Evolutionary conservation across 2,797 vertebrate genomes (phyloP).

Genomic region (Leptodactylus fallax): DNA sequence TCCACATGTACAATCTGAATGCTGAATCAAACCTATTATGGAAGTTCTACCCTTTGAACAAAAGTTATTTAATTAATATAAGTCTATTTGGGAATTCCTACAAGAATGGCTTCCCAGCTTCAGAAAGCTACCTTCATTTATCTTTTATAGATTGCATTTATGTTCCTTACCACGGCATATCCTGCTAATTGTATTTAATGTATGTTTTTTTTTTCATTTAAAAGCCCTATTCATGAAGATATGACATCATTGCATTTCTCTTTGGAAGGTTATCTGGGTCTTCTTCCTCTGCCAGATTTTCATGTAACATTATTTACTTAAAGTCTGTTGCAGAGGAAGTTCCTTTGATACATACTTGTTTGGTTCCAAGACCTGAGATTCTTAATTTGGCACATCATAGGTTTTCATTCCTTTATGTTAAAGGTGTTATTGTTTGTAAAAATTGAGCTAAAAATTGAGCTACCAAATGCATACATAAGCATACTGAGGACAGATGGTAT

Average conservation of each 20-base stretch:
- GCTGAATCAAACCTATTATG: no score
- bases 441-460: neutral
- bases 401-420: neutral
- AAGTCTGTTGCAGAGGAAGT: constrained; percentile 9
- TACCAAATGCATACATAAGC: neutral
- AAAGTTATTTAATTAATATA: no score
- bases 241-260: neutral
- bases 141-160: neutral
- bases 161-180: neutral
- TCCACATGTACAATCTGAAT: no score
- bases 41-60: no score
- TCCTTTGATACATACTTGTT: neutral
- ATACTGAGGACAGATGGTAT: no score
- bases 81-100: no score
- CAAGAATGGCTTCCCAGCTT: neutral
- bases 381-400: neutral
- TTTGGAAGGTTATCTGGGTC: neutral
- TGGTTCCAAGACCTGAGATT: neutral
- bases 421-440: neutral
- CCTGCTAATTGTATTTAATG: neutral
- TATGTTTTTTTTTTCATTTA: neutral
- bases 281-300: constrained; percentile 5
- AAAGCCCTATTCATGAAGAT: neutral
- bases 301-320: constrained; percentile 9
- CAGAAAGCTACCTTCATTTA: no score